phyloP scores from a whole-genome alignment of 2,113 vertebrate genomes.

The Amphilophus citrinellus region DNA sequence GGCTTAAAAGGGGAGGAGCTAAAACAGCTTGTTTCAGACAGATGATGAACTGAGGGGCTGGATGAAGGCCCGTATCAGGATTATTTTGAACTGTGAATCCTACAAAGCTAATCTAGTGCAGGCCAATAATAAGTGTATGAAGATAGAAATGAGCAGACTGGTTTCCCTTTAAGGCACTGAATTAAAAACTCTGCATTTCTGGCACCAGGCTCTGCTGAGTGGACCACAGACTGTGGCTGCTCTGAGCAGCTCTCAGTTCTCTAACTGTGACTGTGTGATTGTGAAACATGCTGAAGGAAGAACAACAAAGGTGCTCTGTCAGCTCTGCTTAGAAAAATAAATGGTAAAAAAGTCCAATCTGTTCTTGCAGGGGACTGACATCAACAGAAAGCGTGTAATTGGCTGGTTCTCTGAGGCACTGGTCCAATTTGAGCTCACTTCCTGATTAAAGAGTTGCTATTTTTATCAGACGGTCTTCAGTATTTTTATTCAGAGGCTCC shows the following conservation, averaged over 20 bases:
- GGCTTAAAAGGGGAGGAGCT: neutral
- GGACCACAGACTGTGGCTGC: neutral
- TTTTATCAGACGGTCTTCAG: constrained; percentile 3
- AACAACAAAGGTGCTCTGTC: constrained; percentile 32
- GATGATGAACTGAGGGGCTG: neutral
- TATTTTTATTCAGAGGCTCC: constrained; percentile 13
- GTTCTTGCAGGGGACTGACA: constrained; percentile 37
- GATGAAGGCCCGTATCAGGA: neutral
- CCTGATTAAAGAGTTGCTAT: constrained; percentile 51
- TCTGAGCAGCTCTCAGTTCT: constrained; percentile 3
- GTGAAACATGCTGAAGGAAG: constrained; percentile 28
- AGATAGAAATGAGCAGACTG: neutral
- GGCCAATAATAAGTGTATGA: neutral
- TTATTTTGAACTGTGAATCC: neutral
- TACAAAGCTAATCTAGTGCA: neutral
- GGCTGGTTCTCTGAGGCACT: constrained; percentile 40
- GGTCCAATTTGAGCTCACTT: constrained; percentile 47
- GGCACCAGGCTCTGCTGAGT: neutral
- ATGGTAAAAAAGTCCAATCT: constrained; percentile 15
- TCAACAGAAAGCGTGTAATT: constrained; percentile 37
- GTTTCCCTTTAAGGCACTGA: neutral
- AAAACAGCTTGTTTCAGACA: neutral
- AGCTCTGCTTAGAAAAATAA: constrained; percentile 18
- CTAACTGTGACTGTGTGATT: constrained; percentile 19
- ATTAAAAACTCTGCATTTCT: neutral